phyloP scores from a whole-genome alignment of 2,797 vertebrate species.

The Xenentodon cancila region DNA sequence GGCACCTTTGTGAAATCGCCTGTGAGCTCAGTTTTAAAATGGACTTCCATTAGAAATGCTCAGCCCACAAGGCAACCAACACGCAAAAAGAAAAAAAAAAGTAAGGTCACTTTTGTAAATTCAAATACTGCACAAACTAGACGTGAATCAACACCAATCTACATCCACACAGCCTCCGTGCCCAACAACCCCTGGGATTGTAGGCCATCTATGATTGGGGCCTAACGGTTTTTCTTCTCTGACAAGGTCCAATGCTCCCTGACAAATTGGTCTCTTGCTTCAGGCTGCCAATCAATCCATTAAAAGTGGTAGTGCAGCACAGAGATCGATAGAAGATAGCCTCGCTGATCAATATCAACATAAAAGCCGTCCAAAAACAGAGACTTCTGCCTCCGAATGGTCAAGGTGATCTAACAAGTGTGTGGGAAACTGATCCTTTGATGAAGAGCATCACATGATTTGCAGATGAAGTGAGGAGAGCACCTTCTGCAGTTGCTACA shows the following conservation, averaged over 20 bases:
- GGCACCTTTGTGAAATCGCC: slow-evolving; percentile 11
- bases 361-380: slow-evolving; percentile 49
- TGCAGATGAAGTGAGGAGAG: slow-evolving; percentile 7
- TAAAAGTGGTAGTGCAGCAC: slow-evolving; percentile 59
- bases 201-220: slow-evolving; percentile 58
- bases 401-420: slow-evolving; percentile 53
- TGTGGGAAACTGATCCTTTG: slow-evolving; percentile 9
- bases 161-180: background rate
- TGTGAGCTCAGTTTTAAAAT: slow-evolving; percentile 29
- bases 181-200: slow-evolving; percentile 38
- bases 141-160: slow-evolving; percentile 27
- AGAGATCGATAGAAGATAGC: slow-evolving; percentile 59
- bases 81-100: background rate
- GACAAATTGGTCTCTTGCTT: slow-evolving; percentile 73
- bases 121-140: slow-evolving; percentile 22
- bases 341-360: slow-evolving; percentile 60
- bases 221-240: slow-evolving; percentile 64
- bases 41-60: slow-evolving; percentile 28
- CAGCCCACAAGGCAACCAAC: slow-evolving; percentile 9
- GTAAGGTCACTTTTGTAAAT: slow-evolving; percentile 30
- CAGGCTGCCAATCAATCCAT: slow-evolving; percentile 78
- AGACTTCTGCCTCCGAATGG: slow-evolving; percentile 22
- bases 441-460: background rate
- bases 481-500: slow-evolving; percentile 1
- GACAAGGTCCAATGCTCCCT: slow-evolving; percentile 69